These are phyloP conservation scores for Adrianichthys oophorus DNA, from an alignment of 2,797 vertebrate species.

Conservation along the genomic window DNA sequence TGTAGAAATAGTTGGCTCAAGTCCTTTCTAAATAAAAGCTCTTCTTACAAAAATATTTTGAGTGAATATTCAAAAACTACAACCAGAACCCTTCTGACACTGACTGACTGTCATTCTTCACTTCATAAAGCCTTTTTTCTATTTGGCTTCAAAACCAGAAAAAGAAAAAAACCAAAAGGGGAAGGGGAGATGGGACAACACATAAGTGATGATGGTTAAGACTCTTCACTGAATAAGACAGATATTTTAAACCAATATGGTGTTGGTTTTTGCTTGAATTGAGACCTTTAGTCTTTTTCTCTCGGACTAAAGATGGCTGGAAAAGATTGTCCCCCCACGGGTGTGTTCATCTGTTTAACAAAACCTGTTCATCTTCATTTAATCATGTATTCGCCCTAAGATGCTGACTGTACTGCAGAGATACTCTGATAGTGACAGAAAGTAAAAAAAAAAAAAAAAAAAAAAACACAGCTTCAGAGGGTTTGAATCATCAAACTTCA, in stretches of 20 bases:
- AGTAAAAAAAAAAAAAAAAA: constrained; percentile 22
- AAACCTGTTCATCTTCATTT: constrained; percentile 25
- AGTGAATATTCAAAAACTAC: background rate
- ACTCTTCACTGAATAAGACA: constrained; percentile 50
- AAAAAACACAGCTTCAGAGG: constrained; percentile 9
- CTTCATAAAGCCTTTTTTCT: background rate
- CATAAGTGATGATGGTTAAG: constrained; percentile 30
- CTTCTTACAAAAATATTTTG: constrained; percentile 1
- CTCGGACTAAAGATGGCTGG: constrained; percentile 21
- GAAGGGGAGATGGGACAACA: constrained; percentile 8
- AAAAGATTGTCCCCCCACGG: constrained; percentile 30
- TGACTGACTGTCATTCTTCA: background rate
- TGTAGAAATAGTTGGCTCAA: background rate
- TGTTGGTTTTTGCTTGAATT: constrained; percentile 21
- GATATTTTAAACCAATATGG: constrained; percentile 5
- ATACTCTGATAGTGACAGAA: constrained; percentile 30
- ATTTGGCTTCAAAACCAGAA: constrained; percentile 9
- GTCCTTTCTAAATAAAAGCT: background rate
- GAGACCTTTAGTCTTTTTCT: background rate
- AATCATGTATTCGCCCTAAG: constrained; percentile 16
- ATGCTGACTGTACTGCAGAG: constrained; percentile 18
- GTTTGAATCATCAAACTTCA: constrained; percentile 16
- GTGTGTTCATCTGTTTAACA: constrained; percentile 28
- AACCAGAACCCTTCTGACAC: background rate
- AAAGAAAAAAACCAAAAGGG: background rate